Evolutionary conservation across 2,797 vertebrate species (phyloP).

Genomic region (Phoebastria nigripes): DNA sequence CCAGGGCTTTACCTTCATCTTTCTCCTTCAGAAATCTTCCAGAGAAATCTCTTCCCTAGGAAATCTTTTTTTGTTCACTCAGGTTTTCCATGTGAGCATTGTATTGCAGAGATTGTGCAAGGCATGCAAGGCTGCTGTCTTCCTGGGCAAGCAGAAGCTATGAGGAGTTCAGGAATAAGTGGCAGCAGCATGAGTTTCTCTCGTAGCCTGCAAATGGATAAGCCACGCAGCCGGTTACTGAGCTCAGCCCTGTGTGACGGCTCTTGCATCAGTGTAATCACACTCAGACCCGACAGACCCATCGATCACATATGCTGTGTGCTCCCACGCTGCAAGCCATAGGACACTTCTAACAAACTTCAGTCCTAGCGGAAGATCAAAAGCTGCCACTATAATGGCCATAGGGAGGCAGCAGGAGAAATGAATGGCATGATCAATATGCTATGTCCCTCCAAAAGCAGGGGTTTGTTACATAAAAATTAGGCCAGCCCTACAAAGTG

Average conservation of each 20-base stretch:
- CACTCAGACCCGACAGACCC: background rate
- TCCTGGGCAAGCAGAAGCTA: background rate
- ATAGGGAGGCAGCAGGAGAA: background rate
- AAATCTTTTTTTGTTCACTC: background rate
- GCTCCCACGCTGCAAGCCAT: background rate
- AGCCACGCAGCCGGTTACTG: fast-evolving
- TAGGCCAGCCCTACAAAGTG: background rate
- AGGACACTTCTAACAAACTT: background rate
- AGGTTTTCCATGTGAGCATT: background rate
- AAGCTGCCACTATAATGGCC: background rate
- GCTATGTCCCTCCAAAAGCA: background rate
- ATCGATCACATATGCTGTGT: fast-evolving
- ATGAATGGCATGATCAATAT: background rate
- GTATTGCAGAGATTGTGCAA: background rate
- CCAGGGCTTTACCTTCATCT: background rate
- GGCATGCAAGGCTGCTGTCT: background rate
- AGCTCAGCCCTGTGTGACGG: background rate
- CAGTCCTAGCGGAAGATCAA: background rate
- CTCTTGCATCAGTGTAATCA: background rate
- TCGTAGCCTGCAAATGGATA: background rate
- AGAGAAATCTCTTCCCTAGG: background rate
- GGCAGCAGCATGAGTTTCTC: background rate
- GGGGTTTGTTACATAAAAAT: background rate
- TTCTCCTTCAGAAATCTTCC: background rate
- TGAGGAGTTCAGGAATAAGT: background rate